These are phyloP conservation scores for Periophthalmus magnuspinnatus DNA, from an alignment of 2,797 vertebrate species.

Conservation along the genomic window DNA sequence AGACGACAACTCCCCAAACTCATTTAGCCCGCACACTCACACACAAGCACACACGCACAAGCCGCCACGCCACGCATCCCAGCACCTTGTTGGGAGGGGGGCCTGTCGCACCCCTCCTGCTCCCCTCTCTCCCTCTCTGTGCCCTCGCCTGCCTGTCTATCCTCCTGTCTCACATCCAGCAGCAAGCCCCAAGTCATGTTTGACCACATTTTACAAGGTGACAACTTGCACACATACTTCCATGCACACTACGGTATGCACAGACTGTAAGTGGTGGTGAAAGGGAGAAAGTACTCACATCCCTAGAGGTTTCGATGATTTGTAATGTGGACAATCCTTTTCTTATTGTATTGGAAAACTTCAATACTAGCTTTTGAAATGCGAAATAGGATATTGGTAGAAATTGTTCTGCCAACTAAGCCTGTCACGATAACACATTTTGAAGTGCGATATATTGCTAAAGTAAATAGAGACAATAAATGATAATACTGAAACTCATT, in stretches of 20 bases:
- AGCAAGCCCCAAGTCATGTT: constrained; percentile 56
- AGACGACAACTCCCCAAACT: constrained; percentile 74
- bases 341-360: neutral
- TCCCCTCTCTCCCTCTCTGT: constrained; percentile 22
- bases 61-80: constrained; percentile 12
- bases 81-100: constrained; percentile 34
- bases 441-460: too few relatives aligned
- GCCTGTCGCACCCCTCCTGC: constrained; percentile 39
- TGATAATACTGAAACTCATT: too few relatives aligned
- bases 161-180: constrained; percentile 30
- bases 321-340: neutral
- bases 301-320: constrained; percentile 3
- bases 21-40: constrained; percentile 58
- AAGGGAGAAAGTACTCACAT: constrained; percentile 27
- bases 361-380: neutral
- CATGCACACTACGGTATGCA: constrained; percentile 20
- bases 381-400: neutral
- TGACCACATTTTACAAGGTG: constrained; percentile 67
- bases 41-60: constrained; percentile 15
- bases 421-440: too few relatives aligned
- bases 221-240: constrained; percentile 40
- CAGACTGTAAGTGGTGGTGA: constrained; percentile 19
- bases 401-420: neutral
- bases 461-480: neutral
- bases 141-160: constrained; percentile 11